phyloP scores from a whole-genome alignment of 2,797 vertebrate species.

The Bradypodion pumilum region DNA sequence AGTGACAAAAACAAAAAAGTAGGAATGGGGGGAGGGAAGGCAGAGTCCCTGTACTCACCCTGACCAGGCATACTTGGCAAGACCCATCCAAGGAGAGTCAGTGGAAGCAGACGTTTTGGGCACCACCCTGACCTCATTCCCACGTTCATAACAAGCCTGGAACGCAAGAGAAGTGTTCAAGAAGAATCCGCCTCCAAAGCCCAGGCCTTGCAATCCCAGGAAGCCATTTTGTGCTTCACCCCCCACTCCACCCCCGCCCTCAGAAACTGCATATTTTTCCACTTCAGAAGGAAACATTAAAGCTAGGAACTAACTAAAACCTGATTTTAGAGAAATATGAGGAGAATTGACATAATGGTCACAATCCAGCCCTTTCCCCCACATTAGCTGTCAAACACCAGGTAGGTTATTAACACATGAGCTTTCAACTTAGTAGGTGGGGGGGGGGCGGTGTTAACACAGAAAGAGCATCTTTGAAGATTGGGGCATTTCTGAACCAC shows the following conservation, averaged over 20 bases:
- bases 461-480: too few relatives aligned
- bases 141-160: constrained; percentile 95
- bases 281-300: not conserved
- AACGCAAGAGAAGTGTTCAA: constrained; percentile 50
- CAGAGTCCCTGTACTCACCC: constrained; percentile 83
- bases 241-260: not conserved
- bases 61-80: constrained; percentile 98
- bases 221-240: not conserved
- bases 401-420: not conserved
- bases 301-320: not conserved
- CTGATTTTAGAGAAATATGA: too few relatives aligned
- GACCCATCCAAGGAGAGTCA: constrained; percentile 97
- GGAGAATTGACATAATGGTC: not conserved
- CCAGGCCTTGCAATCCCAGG: not conserved
- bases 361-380: not conserved
- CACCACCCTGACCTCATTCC: constrained; percentile 96
- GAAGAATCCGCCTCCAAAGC: not conserved
- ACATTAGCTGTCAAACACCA: not conserved
- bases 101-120: constrained; percentile 98
- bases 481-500: too few relatives aligned
- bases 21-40: not conserved
- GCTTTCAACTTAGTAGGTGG: not conserved
- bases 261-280: too few relatives aligned
- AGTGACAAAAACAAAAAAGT: not conserved
- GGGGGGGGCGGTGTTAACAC: too few relatives aligned